These are phyloP conservation scores for Apostichopus japonicus DNA, from an alignment of 35 echinoderm and acorn worm genomes.

Conservation along the genomic window DNA sequence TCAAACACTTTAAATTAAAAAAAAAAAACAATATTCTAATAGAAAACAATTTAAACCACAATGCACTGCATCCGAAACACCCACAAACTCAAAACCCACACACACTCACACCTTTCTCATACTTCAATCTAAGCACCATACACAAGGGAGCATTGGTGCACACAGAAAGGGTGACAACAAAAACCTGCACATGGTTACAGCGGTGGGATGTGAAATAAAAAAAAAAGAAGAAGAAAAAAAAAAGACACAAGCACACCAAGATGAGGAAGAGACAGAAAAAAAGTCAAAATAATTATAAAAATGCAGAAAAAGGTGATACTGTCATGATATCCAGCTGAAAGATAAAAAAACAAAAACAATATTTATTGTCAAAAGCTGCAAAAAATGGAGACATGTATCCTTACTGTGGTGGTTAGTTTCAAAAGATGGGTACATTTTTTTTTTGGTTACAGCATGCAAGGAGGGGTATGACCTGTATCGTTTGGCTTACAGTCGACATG, in stretches of 20 bases:
- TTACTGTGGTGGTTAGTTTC: constrained; percentile 18
- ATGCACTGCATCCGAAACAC: constrained; percentile 7
- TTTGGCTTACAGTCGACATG: neutral
- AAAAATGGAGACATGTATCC: constrained; percentile 13
- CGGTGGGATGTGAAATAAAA: neutral
- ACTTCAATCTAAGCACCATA: neutral
- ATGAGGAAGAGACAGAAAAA: neutral
- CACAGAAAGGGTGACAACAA: constrained; percentile 2
- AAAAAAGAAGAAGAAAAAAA: neutral
- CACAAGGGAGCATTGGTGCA: constrained; percentile 28
- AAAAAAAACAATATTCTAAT: too few species aligned
- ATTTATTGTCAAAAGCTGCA: constrained; percentile 58
- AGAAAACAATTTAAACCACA: neutral
- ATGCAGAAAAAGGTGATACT: constrained; percentile 58
- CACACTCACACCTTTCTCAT: constrained; percentile 4
- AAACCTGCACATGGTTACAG: constrained; percentile 3
- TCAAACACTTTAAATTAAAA: too few species aligned
- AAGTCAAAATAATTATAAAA: constrained; percentile 15
- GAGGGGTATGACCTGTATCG: neutral
- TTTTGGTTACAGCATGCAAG: constrained; percentile 17
- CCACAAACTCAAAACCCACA: constrained; percentile 38
- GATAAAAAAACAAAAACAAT: constrained; percentile 60
- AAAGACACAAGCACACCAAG: constrained; percentile 27
- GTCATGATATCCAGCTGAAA: constrained; percentile 58
- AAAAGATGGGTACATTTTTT: constrained; percentile 18